Conservation (phyloP, 1,140 invertebrate genomes). For the Drosophila novamexicana region DNA sequence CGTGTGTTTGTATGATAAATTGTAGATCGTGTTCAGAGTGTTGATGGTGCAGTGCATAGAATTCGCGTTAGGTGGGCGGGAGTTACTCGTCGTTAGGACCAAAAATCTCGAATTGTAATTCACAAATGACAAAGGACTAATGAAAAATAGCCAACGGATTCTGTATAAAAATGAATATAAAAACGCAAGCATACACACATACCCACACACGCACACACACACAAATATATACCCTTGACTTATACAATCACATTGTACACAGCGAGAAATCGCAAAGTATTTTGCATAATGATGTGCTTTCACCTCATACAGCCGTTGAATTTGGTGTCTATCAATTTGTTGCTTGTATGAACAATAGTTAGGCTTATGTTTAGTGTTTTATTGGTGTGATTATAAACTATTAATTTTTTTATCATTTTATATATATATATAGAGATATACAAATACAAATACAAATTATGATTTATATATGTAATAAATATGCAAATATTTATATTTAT, state of each 20-base stretch:
- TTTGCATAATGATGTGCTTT: conserved; percentile 32
- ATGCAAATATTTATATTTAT: conserved; percentile 54
- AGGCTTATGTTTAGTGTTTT: conserved; percentile 70
- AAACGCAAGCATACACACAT: conserved; percentile 4
- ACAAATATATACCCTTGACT: conserved; percentile 11
- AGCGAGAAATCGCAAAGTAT: conserved; percentile 41
- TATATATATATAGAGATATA: conserved; percentile 41
- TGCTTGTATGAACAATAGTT: conserved; percentile 56
- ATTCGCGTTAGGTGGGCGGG: conserved; percentile 31
- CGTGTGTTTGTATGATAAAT: conserved; percentile 43
- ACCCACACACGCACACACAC: conserved; percentile 18
- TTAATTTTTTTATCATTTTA: conserved; percentile 65
- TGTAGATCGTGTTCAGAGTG: not conserved
- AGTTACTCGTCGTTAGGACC: conserved; percentile 45
- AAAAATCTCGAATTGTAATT: conserved; percentile 65
- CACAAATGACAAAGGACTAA: conserved; percentile 44
- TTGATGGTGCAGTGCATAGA: conserved; percentile 24
- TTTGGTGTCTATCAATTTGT: conserved; percentile 40
- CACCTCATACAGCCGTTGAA: conserved; percentile 34
- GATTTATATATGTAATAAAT: conserved; percentile 54
- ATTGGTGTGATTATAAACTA: conserved; percentile 71
- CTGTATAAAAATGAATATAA: conserved; percentile 49
- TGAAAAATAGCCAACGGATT: conserved; percentile 42
- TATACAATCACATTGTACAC: conserved; percentile 26
- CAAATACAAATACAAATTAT: conserved; percentile 63